A percentile compares a stretch with the other conserved stretches of the same genome.
These are phyloP conservation scores for Brachyistius frenatus DNA, from an alignment of 2,113 vertebrate species.

Conservation along the genomic window DNA sequence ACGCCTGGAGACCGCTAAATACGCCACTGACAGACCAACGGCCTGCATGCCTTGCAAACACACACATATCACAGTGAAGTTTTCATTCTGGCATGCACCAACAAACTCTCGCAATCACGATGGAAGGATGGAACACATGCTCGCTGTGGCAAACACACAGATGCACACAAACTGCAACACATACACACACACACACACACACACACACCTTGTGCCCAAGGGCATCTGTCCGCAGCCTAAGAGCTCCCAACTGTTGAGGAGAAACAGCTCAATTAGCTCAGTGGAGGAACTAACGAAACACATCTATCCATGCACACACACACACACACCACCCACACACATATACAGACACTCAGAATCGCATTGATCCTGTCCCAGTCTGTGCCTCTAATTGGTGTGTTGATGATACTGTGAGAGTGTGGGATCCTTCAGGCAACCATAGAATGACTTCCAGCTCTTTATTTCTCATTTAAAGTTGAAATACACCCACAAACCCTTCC, in stretches of 20 bases:
- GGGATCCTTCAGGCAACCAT: slow-evolving; percentile 76
- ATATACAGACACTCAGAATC: slow-evolving; percentile 57
- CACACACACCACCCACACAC: slow-evolving; percentile 51
- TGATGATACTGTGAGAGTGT: slow-evolving; percentile 80
- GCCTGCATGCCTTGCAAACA: slow-evolving; percentile 60
- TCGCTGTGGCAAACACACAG: slow-evolving; percentile 61
- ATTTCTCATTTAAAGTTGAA: slow-evolving; percentile 82
- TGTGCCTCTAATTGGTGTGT: slow-evolving; percentile 82
- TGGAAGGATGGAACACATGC: slow-evolving; percentile 66
- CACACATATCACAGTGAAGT: slow-evolving; percentile 56
- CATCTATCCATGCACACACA: slow-evolving; percentile 71
- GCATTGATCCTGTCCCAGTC: slow-evolving; percentile 80
- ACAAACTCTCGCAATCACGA: slow-evolving; percentile 69
- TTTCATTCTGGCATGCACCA: slow-evolving; percentile 66
- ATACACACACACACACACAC: slow-evolving; percentile 54
- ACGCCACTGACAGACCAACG: slow-evolving; percentile 77
- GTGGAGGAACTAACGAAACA: slow-evolving; percentile 77
- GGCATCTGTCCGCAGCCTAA: slow-evolving; percentile 83
- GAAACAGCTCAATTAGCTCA: slow-evolving; percentile 85
- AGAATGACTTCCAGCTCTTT: slow-evolving; percentile 79
- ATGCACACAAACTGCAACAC: slow-evolving; percentile 47
- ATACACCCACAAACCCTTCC: slow-evolving; percentile 73
- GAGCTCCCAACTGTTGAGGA: slow-evolving; percentile 84
- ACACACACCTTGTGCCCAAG: slow-evolving; percentile 79
- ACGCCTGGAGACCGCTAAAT: slow-evolving; percentile 80